Evolutionary conservation across 2,888 invertebrate species (phyloP).

Genomic region (Pyrocoelia pectoralis): DNA sequence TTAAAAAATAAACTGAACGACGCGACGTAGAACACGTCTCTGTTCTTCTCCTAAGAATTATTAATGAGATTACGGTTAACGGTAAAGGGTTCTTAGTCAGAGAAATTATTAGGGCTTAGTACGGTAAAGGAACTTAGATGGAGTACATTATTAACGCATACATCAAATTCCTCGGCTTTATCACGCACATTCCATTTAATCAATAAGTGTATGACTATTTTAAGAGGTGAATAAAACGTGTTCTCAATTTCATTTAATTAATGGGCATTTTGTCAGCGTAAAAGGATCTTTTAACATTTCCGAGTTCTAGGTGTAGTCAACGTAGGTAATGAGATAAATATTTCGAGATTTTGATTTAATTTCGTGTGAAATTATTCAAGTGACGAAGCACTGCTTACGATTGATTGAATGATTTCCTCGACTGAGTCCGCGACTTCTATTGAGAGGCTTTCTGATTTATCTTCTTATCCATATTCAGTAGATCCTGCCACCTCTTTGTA

Average conservation of each 20-base stretch:
- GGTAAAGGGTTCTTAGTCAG: conserved; percentile 33
- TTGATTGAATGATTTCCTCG: conserved; percentile 45
- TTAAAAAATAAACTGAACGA: too few species aligned
- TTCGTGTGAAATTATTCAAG: conserved; percentile 1
- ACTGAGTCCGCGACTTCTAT: conserved; percentile 40
- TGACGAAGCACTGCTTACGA: conserved; percentile 40
- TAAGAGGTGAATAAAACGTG: conserved; percentile 13
- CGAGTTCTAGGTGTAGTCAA: not conserved
- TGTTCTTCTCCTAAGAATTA: conserved; percentile 28
- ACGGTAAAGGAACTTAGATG: conserved; percentile 31
- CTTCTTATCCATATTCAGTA: conserved; percentile 49
- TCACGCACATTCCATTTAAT: conserved; percentile 37
- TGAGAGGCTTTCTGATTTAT: conserved; percentile 46
- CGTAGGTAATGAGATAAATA: not conserved
- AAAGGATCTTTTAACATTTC: too few species aligned
- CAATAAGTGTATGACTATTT: conserved; percentile 26
- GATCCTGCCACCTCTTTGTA: conserved; percentile 42
- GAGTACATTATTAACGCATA: conserved; percentile 39
- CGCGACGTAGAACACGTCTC: not conserved
- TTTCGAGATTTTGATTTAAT: not conserved
- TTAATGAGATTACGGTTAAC: conserved; percentile 30
- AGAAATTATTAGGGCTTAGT: conserved; percentile 32
- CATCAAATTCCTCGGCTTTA: conserved; percentile 37
- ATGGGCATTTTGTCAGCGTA: not conserved
- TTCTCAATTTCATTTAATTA: conserved; percentile 21